phyloP scores from a whole-genome alignment of 2,888 invertebrate genomes.

The Cylloceria caligata region DNA sequence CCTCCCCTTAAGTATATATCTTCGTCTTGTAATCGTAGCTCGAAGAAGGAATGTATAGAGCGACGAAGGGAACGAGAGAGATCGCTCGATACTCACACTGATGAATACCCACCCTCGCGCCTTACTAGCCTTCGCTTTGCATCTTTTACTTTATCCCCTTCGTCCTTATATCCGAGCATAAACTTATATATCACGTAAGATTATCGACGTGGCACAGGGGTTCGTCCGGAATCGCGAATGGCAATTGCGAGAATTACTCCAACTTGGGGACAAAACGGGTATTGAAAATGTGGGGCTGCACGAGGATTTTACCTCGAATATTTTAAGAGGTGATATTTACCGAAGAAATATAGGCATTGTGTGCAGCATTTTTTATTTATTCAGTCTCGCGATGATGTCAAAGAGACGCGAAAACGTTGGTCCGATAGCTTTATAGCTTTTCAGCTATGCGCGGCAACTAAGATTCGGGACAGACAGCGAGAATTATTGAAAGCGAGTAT shows the following conservation, averaged over 20 bases:
- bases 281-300: conserved; percentile 7
- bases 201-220: conserved; percentile 47
- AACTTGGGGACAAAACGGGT: conserved; percentile 24
- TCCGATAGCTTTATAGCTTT: neutral
- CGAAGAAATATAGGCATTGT: conserved; percentile 23
- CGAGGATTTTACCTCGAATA: conserved; percentile 5
- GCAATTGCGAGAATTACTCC: conserved; percentile 41
- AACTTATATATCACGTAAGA: conserved; percentile 36
- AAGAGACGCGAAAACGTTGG: neutral
- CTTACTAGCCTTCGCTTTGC: conserved; percentile 30
- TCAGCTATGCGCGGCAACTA: conserved; percentile 25
- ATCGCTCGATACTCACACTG: conserved; percentile 43
- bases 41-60: conserved; percentile 5
- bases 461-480: conserved; percentile 29
- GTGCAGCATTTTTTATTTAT: conserved; percentile 11
- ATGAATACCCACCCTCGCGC: conserved; percentile 38
- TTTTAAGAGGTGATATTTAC: conserved; percentile 20
- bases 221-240: conserved; percentile 42
- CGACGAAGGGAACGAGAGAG: conserved; percentile 2
- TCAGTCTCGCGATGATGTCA: neutral
- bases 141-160: conserved; percentile 29
- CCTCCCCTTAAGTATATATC: conserved; percentile 25
- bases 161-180: conserved; percentile 4
- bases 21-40: conserved; percentile 20
- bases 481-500: conserved; percentile 57